A percentile compares a stretch with the other conserved stretches of the same genome.
Evolutionary conservation across 2,888 invertebrate species (phyloP).

Genomic region (Lapara coniferarum): DNA sequence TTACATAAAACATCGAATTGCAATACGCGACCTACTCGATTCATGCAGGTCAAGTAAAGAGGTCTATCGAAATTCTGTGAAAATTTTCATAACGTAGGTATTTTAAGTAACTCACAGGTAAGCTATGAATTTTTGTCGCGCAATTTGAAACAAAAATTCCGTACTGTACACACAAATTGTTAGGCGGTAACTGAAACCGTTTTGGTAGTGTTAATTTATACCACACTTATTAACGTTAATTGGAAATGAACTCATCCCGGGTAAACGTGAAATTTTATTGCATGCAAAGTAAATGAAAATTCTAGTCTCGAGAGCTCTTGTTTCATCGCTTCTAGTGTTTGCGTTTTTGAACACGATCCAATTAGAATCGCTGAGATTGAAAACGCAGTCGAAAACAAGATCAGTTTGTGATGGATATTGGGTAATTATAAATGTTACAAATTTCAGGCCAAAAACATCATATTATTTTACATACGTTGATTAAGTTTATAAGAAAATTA

Average conservation of each 20-base stretch:
- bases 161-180: neutral
- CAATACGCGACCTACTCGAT: neutral
- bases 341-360: neutral
- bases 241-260: constrained; percentile 19
- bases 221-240: constrained; percentile 11
- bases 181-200: constrained; percentile 24
- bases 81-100: too few species aligned
- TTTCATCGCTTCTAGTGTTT: constrained; percentile 6
- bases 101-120: neutral
- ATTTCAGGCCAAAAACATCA: too few species aligned
- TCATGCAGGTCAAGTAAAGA: neutral
- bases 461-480: too few species aligned
- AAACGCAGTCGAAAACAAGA: neutral
- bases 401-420: too few species aligned
- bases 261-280: constrained; percentile 23
- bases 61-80: too few species aligned
- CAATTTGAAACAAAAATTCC: neutral
- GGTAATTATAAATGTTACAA: too few species aligned
- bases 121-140: neutral
- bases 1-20: neutral
- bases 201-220: constrained; percentile 10
- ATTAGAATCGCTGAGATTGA: neutral
- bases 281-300: constrained; percentile 20
- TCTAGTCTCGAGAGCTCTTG: neutral
- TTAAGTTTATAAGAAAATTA: too few species aligned